A percentile compares a stretch with the other conserved stretches of the same genome.
Conservation (phyloP, 2,797 vertebrate genomes). For the Lepus townsendii region DNA sequence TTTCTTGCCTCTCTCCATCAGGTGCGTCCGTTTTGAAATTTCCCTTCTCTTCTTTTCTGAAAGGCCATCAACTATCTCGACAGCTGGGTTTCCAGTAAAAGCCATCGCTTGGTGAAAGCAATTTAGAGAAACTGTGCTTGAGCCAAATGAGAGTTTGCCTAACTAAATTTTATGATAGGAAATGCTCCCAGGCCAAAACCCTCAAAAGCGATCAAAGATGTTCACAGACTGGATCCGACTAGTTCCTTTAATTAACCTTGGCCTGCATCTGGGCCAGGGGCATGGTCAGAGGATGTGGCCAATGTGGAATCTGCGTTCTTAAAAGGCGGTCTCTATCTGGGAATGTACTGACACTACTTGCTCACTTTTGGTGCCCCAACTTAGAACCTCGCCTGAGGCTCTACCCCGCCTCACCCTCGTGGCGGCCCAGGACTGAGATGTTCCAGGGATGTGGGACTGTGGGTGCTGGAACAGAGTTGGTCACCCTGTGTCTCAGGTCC, state of each 20-base stretch:
- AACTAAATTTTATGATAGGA: slow-evolving; percentile 76
- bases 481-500: not conserved
- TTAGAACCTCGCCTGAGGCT: slow-evolving; percentile 9
- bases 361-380: not conserved
- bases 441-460: not conserved
- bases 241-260: slow-evolving; percentile 64
- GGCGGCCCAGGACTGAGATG: not conserved
- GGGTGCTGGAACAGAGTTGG: not conserved
- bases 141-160: slow-evolving; percentile 60
- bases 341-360: not conserved
- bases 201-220: slow-evolving; percentile 78
- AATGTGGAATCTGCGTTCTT: slow-evolving; percentile 33
- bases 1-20: slow-evolving; percentile 26
- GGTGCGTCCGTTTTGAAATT: not conserved
- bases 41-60: slow-evolving; percentile 55
- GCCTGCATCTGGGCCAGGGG: slow-evolving; percentile 22
- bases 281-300: slow-evolving; percentile 62
- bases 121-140: slow-evolving; percentile 63
- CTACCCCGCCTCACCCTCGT: not conserved
- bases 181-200: slow-evolving; percentile 69
- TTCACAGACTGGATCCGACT: slow-evolving; percentile 72
- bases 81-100: slow-evolving; percentile 69
- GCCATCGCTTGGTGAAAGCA: slow-evolving; percentile 48
- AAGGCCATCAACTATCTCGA: slow-evolving; percentile 56
- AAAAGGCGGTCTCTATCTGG: slow-evolving; percentile 1